Conservation (phyloP, 2,888 invertebrate genomes). For the Thysanoteuthis rhombus region DNA sequence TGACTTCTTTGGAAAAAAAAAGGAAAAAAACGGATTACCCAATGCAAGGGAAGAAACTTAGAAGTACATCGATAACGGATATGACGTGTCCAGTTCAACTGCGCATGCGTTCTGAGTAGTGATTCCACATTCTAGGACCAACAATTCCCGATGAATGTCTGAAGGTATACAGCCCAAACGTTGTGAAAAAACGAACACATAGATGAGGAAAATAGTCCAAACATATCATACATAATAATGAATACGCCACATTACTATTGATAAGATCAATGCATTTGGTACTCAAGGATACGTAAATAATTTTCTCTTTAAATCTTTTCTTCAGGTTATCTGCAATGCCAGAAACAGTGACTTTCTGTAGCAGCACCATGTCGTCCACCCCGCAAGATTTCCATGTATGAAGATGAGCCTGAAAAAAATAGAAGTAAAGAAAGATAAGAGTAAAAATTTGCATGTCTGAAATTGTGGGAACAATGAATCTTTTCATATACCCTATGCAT, state of each 20-base stretch:
- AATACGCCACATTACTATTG: neutral
- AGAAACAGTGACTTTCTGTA: constrained; percentile 74
- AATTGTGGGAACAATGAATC: neutral
- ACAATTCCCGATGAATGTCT: too few species aligned
- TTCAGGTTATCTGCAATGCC: constrained; percentile 77
- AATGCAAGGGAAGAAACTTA: too few species aligned
- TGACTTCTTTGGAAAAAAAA: neutral
- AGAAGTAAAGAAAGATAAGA: neutral
- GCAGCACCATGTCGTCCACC: constrained; percentile 78
- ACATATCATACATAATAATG: too few species aligned
- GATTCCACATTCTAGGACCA: too few species aligned
- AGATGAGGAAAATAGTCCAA: too few species aligned
- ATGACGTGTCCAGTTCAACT: too few species aligned
- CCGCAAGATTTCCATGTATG: constrained; percentile 80
- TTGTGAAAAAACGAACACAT: too few species aligned
- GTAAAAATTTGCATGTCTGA: neutral
- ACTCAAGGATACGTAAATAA: constrained; percentile 74
- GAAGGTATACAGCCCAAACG: too few species aligned
- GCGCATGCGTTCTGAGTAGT: too few species aligned
- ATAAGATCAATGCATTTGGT: too few species aligned
- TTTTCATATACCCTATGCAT: too few species aligned
- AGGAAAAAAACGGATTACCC: neutral
- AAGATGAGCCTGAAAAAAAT: constrained; percentile 50
- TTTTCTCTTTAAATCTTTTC: constrained; percentile 76
- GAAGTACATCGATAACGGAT: too few species aligned